Evolutionary conservation across 2,888 invertebrate species (phyloP).

Genomic region (Clusia tigrina): DNA sequence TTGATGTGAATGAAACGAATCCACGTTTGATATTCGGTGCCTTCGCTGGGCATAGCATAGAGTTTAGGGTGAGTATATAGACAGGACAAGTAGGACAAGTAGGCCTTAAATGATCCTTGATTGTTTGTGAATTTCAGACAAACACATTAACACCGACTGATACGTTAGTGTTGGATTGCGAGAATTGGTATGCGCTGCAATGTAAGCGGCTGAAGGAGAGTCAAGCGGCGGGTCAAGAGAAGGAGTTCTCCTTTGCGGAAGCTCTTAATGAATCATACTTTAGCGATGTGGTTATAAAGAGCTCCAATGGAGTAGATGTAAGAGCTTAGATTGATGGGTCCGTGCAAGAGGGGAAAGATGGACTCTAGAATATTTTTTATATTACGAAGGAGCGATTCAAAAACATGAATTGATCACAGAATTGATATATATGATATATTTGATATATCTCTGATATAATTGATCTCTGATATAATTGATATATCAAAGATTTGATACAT

Average conservation of each 20-base stretch:
- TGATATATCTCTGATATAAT: neutral
- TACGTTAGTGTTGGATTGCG: conserved; percentile 68
- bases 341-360: no score
- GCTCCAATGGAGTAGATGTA: conserved; percentile 52
- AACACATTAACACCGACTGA: conserved; percentile 67
- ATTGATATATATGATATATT: no score
- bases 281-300: conserved; percentile 66
- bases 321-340: conserved; percentile 14
- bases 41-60: conserved; percentile 72
- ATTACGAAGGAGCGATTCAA: neutral
- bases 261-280: conserved; percentile 74
- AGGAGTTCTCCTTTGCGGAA: conserved; percentile 71
- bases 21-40: conserved; percentile 69
- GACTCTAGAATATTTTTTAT: neutral
- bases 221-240: conserved; percentile 65
- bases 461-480: no score
- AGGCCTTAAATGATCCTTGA: conserved; percentile 10
- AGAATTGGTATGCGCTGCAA: conserved; percentile 71
- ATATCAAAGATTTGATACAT: no score
- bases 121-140: conserved; percentile 56
- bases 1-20: conserved; percentile 66
- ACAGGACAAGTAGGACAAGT: neutral
- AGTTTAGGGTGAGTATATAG: conserved; percentile 68
- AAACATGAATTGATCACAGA: no score
- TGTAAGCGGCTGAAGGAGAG: conserved; percentile 69